Percentiles rank a stretch among this genome's conserved stretches.
These are phyloP conservation scores for Alouatta palliata DNA, from an alignment of 2,113 vertebrate species.

Conservation along the genomic window DNA sequence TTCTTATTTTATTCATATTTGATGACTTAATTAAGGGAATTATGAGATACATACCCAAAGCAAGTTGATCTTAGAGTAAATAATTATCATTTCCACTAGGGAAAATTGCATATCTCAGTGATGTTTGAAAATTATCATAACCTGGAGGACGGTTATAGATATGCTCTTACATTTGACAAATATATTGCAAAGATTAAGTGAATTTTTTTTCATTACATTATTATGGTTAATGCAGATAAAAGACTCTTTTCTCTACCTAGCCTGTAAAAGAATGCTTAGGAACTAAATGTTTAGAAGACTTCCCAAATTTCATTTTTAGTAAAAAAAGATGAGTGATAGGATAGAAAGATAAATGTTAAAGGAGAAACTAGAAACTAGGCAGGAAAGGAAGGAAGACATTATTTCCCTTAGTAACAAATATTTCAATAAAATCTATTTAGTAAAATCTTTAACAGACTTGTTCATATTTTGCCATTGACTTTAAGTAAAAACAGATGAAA, in stretches of 20 bases:
- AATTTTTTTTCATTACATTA: neutral
- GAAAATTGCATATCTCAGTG: constrained; percentile 14
- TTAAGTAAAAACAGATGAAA: constrained; percentile 11
- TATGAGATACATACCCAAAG: constrained; percentile 22
- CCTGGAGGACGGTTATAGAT: constrained; percentile 3
- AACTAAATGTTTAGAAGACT: neutral
- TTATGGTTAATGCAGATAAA: neutral
- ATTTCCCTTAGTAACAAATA: constrained; percentile 23
- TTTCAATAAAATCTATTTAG: constrained; percentile 2
- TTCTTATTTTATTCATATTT: constrained; percentile 55
- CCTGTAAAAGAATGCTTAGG: constrained; percentile 1
- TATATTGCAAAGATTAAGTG: constrained; percentile 39
- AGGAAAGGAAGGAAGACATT: neutral
- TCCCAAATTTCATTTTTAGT: constrained; percentile 10
- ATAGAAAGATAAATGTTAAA: neutral
- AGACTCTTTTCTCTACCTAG: neutral
- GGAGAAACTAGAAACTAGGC: neutral
- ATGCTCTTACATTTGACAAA: constrained; percentile 1
- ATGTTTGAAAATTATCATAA: constrained; percentile 41
- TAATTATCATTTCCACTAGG: constrained; percentile 12
- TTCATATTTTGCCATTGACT: neutral
- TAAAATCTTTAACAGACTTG: constrained; percentile 2
- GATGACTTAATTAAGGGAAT: constrained; percentile 60
- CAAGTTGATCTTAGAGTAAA: constrained; percentile 52
- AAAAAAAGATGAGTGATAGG: neutral